These are phyloP conservation scores for Merops nubicus DNA, from an alignment of 2,113 vertebrate species.

Conservation along the genomic window DNA sequence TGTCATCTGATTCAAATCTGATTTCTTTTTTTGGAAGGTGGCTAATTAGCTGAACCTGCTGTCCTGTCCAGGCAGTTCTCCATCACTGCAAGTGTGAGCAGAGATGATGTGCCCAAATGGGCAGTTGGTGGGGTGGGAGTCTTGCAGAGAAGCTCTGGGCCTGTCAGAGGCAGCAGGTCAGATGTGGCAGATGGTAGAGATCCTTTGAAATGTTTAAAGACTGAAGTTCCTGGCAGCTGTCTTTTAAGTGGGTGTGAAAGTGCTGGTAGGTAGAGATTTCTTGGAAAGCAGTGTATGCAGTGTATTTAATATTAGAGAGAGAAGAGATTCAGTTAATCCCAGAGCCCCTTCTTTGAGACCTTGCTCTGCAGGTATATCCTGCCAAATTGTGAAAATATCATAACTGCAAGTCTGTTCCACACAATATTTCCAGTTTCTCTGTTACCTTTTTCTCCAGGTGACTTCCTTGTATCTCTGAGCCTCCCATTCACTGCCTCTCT, in stretches of 20 bases:
- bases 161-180: background rate
- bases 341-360: background rate
- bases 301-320: background rate
- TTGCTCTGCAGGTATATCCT: background rate
- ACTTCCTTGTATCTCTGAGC: background rate
- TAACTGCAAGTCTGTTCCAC: background rate
- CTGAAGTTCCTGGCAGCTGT: background rate
- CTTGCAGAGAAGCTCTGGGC: background rate
- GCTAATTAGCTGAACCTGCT: background rate
- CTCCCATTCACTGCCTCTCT: background rate
- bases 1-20: background rate
- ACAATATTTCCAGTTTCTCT: background rate
- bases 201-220: background rate
- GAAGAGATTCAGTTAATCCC: background rate
- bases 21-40: background rate
- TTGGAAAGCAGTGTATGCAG: background rate
- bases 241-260: background rate
- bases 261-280: background rate
- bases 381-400: background rate
- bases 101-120: background rate
- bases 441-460: background rate
- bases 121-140: background rate
- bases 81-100: background rate
- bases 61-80: accelerated
- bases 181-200: background rate